Conservation (phyloP, 2,113 vertebrate genomes). For the Colossoma macropomum region DNA sequence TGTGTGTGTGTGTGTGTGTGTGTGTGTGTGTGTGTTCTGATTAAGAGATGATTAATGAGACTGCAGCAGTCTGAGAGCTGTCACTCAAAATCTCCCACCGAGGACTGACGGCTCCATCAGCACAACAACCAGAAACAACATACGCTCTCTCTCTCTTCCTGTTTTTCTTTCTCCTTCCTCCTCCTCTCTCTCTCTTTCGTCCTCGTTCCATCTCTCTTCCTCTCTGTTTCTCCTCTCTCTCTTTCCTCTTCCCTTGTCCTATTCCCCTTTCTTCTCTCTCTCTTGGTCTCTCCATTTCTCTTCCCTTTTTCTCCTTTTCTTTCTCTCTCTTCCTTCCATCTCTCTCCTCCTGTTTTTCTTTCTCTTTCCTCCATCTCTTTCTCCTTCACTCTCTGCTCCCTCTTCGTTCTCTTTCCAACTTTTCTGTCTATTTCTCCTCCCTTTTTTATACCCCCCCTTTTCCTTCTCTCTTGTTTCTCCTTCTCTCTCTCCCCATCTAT, state of each 20-base stretch:
- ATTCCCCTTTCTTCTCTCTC: neutral
- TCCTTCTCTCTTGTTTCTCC: neutral
- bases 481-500: too few species aligned
- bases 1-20: conserved; percentile 13
- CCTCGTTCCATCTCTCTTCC: neutral
- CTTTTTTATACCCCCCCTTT: neutral
- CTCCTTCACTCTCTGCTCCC: neutral
- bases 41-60: conserved; percentile 49
- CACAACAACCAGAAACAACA: neutral
- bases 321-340: neutral
- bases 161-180: neutral
- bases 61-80: conserved; percentile 33
- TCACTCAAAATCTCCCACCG: conserved; percentile 25
- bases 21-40: conserved; percentile 35
- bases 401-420: neutral
- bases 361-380: neutral
- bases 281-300: neutral
- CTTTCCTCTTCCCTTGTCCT: neutral
- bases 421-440: neutral
- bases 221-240: neutral
- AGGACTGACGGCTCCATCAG: conserved; percentile 41
- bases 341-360: neutral
- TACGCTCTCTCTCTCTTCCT: neutral
- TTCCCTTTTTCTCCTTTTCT: neutral
- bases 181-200: neutral